phyloP scores from a whole-genome alignment of 2,888 invertebrate genomes.

The Sipha maydis region DNA sequence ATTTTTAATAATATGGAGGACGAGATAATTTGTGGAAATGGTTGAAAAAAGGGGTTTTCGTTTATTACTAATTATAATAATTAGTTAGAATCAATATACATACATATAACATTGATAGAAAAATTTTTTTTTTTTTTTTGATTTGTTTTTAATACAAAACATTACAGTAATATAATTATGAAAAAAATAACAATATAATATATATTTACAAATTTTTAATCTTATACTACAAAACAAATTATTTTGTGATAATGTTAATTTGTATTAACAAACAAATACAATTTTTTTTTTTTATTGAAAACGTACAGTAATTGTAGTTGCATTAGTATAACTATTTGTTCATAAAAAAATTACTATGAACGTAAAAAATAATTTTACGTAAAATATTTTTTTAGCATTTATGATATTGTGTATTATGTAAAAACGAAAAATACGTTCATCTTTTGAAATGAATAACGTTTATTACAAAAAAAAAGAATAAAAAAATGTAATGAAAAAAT shows the following conservation, averaged over 20 bases:
- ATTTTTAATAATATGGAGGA: too few species aligned
- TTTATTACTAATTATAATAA: too few species aligned
- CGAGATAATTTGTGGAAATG: too few species aligned
- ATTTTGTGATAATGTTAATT: background rate
- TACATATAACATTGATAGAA: too few species aligned
- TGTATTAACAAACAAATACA: background rate
- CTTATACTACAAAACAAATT: background rate
- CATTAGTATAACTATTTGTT: background rate
- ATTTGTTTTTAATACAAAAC: too few species aligned
- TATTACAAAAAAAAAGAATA: background rate
- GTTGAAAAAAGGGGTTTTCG: too few species aligned
- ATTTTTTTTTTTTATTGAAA: background rate
- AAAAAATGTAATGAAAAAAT: background rate
- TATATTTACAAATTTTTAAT: background rate
- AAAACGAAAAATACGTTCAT: background rate
- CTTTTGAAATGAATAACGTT: background rate
- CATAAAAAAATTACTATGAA: conserved; percentile 17
- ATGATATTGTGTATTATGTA: too few species aligned
- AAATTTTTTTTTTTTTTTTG: too few species aligned
- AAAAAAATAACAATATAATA: background rate
- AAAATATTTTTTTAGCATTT: background rate
- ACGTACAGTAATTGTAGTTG: background rate
- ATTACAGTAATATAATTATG: background rate
- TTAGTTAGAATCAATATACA: too few species aligned
- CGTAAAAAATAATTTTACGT: background rate